These are phyloP conservation scores for Cotesia vestalis DNA, from an alignment of 1,140 invertebrate genomes.

Conservation along the genomic window DNA sequence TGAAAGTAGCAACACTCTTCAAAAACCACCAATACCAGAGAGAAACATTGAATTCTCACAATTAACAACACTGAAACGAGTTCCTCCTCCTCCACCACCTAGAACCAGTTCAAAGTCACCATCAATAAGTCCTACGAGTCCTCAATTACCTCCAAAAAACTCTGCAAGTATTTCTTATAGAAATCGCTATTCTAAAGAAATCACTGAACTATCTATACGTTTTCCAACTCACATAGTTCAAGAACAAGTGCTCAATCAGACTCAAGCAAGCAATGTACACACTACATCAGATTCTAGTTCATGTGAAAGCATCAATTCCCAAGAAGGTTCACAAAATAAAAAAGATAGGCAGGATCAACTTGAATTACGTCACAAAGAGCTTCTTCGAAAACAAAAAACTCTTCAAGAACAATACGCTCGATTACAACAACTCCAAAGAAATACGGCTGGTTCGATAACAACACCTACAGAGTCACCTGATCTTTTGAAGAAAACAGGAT, in stretches of 20 bases:
- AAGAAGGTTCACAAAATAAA: conserved; percentile 69
- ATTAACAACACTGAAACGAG: conserved; percentile 72
- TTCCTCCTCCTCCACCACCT: conserved; percentile 87
- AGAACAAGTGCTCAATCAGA: conserved; percentile 48
- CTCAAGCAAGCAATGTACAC: conserved; percentile 48
- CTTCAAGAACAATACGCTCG: conserved; percentile 89
- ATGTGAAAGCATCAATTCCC: conserved; percentile 81
- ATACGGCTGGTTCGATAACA: conserved; percentile 70
- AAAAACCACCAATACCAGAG: conserved; percentile 80
- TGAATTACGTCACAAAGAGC: conserved; percentile 85
- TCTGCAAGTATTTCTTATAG: conserved; percentile 52
- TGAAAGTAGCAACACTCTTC: conserved; percentile 54
- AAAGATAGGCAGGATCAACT: conserved; percentile 77
- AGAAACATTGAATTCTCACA: conserved; percentile 76
- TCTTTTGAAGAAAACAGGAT: conserved; percentile 86
- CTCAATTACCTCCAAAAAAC: conserved; percentile 68
- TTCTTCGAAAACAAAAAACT: conserved; percentile 84
- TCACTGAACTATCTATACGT: conserved; percentile 55
- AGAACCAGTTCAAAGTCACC: conserved; percentile 84
- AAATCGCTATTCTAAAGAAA: conserved; percentile 41
- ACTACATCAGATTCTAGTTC: conserved; percentile 73
- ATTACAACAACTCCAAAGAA: conserved; percentile 83
- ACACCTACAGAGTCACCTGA: conserved; percentile 70
- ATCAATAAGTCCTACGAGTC: conserved; percentile 79
- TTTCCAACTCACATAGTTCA: conserved; percentile 61